Conservation (phyloP, 2,113 vertebrate genomes). For the Orycteropus afer region DNA sequence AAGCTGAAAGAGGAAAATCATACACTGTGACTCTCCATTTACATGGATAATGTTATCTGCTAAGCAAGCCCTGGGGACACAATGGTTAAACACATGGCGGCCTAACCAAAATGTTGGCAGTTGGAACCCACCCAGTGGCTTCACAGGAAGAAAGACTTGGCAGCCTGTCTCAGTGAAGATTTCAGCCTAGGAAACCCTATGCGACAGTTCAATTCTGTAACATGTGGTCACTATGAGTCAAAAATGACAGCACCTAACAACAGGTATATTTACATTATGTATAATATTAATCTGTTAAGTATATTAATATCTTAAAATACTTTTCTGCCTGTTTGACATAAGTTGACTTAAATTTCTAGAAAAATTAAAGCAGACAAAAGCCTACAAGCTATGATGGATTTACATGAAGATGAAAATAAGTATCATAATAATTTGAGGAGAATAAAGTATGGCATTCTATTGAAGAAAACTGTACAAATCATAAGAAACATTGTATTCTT, state of each 20-base stretch:
- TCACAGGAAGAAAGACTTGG: no score
- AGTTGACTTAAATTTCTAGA: constrained; percentile 30
- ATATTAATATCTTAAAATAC: background rate
- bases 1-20: background rate
- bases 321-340: background rate
- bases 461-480: background rate
- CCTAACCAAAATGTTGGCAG: background rate
- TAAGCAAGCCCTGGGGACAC: background rate
- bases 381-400: background rate
- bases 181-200: background rate
- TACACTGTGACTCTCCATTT: background rate
- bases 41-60: background rate
- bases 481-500: background rate
- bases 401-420: background rate
- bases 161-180: background rate
- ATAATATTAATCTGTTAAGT: background rate
- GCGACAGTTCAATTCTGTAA: background rate
- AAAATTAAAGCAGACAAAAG: background rate
- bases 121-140: background rate
- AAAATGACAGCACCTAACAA: background rate
- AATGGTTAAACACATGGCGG: background rate
- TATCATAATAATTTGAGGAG: background rate
- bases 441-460: background rate
- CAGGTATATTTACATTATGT: background rate
- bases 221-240: background rate